These are phyloP conservation scores for Drosophila littoralis DNA, from an alignment of 1,140 invertebrate species.

Conservation along the genomic window DNA sequence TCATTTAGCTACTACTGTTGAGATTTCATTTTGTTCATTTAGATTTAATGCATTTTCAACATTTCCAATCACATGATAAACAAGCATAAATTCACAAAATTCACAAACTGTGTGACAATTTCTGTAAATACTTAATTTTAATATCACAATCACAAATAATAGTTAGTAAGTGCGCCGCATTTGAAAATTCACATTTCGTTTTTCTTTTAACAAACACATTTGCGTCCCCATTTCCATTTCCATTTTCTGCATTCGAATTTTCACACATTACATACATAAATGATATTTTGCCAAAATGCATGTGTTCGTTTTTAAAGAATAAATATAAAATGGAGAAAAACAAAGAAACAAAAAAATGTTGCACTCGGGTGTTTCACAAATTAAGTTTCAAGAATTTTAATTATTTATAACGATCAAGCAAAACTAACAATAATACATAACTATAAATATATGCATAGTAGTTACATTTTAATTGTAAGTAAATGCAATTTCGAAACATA, in stretches of 20 bases:
- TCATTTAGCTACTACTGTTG: constrained; percentile 34
- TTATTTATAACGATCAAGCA: constrained; percentile 64
- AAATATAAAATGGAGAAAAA: constrained; percentile 31
- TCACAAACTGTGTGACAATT: constrained; percentile 45
- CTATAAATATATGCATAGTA: constrained; percentile 72
- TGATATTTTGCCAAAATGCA: constrained; percentile 73
- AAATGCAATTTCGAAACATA: constrained; percentile 81
- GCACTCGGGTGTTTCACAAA: constrained; percentile 64
- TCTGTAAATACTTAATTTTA: constrained; percentile 78
- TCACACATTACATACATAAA: constrained; percentile 26
- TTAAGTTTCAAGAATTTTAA: constrained; percentile 72
- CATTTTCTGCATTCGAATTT: constrained; percentile 19
- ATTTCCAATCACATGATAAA: constrained; percentile 27
- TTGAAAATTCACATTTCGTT: constrained; percentile 31
- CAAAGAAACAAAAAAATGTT: constrained; percentile 36
- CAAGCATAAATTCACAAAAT: constrained; percentile 13
- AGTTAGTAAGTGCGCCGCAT: constrained; percentile 67
- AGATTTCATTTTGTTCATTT: constrained; percentile 43
- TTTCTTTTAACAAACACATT: constrained; percentile 43
- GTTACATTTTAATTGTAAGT: constrained; percentile 77
- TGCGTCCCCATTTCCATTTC: constrained; percentile 45
- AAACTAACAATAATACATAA: constrained; percentile 57
- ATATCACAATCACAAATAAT: constrained; percentile 71
- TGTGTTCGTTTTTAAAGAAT: constrained; percentile 76
- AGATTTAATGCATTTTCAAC: constrained; percentile 38